Base-by-base conservation (phyloP, 2,113 vertebrate genomes). In the Zapus hudsonius region DNA sequence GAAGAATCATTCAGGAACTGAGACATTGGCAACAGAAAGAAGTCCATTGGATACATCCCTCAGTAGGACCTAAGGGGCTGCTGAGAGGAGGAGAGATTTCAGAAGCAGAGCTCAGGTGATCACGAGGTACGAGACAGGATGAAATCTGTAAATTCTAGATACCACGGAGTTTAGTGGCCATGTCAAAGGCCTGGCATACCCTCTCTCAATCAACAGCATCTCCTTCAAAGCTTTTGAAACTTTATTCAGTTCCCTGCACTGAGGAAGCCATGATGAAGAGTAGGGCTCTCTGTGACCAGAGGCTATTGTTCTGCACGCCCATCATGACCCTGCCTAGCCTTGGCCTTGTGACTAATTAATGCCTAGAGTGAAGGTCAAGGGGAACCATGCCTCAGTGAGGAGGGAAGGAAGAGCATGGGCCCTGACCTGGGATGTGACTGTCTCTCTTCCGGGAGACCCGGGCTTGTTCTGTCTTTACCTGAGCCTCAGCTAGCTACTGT, bases 261-360 rank as follows among this genome's bases (percentile, higher is more conserved):
- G 17, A 52, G 42, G 29, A 75, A 47, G 27, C 22, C 59, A n/a
- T 4, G 2, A 22, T 8, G 31, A 75, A 55, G 19, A 72, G 31
- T 16, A 8, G 33, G 36, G 44, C 33, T 47, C 22, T 23, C 78
- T n/a, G 23, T 0, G 12, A 16, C n/a, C 59, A 38, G 67, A 31
- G 6, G 9, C 20, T 12, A 0, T 2, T 8, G 10, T 10, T 64
- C 40, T 67, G 17, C 10, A 27, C 29, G 13, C 29, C 0, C 8
- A 52, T 23, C 40, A 9, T 4, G 17, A 27, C 16, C 20, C 1
- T 40, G 36, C 19, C n/a, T 23, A 13, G 10, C 27, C 40, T 61
- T 55, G n/a, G 29, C 13, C 44, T 85, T 61, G 55, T 52, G 1
- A 83, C 64, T 93, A n/a, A 17, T 25, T 36, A 16, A 33, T 4